These are phyloP conservation scores for Grus americana DNA, from an alignment of 2,113 vertebrate species.

Conservation along the genomic window DNA sequence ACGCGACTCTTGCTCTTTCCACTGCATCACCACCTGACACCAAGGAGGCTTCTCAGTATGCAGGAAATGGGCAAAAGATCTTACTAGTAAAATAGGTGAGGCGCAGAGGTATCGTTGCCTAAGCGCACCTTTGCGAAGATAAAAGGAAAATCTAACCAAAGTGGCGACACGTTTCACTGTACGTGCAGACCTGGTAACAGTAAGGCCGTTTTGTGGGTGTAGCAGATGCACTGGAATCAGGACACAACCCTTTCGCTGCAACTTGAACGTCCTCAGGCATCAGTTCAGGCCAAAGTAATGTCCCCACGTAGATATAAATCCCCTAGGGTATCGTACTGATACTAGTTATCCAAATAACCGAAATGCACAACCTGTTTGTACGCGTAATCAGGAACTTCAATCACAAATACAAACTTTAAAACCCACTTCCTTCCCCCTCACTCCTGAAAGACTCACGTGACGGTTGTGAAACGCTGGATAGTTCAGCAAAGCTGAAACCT, in stretches of 20 bases:
- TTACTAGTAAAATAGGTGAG: not conserved
- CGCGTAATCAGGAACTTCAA: not conserved
- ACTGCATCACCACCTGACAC: not conserved
- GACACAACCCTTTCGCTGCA: not conserved
- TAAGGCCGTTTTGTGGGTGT: not conserved
- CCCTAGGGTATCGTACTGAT: too few species aligned
- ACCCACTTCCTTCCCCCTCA: not conserved
- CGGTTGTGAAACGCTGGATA: not conserved
- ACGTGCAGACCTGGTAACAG: not conserved
- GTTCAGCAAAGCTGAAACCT: not conserved
- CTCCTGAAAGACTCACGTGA: not conserved
- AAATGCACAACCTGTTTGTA: not conserved
- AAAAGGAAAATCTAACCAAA: not conserved
- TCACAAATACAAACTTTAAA: not conserved
- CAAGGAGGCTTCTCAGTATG: slow-evolving; percentile 9
- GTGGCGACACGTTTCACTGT: rapidly evolving
- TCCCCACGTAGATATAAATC: not conserved
- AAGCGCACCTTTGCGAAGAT: not conserved
- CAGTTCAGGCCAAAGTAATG: not conserved
- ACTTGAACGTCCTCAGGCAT: not conserved
- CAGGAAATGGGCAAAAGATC: slow-evolving; percentile 45
- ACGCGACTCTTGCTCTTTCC: not conserved
- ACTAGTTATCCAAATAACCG: not conserved
- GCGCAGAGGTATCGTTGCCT: not conserved
- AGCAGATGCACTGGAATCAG: not conserved